Percentiles rank a stretch among this genome's conserved stretches.
Conservation (phyloP, 2,888 invertebrate genomes). For the Heliconius ismenius region DNA sequence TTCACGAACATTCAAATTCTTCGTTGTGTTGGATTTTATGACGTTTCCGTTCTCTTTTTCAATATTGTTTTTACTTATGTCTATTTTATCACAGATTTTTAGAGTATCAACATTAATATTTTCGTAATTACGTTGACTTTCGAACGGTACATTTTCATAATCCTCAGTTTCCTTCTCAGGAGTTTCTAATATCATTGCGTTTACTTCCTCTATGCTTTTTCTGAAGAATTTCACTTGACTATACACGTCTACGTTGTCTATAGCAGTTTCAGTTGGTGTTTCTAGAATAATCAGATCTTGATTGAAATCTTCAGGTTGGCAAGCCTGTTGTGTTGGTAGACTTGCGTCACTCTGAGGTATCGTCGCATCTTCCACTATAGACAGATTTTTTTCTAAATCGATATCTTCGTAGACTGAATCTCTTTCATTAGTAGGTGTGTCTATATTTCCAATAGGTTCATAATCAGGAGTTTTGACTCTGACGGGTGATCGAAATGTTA, state of each 20-base stretch:
- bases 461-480: conserved; percentile 71
- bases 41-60: conserved; percentile 69
- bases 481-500: conserved; percentile 86
- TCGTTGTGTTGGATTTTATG: conserved; percentile 52
- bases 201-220: conserved; percentile 86
- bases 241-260: conserved; percentile 82
- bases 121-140: conserved; percentile 61
- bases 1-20: conserved; percentile 82
- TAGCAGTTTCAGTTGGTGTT: conserved; percentile 78
- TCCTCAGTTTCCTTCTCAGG: conserved; percentile 59
- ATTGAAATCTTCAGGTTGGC: conserved; percentile 71
- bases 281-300: conserved; percentile 78
- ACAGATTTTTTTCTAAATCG: conserved; percentile 72
- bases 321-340: conserved; percentile 82
- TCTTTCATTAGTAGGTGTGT: conserved; percentile 72
- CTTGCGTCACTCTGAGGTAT: conserved; percentile 81
- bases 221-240: conserved; percentile 89
- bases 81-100: conserved; percentile 66
- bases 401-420: conserved; percentile 84
- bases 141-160: conserved; percentile 68
- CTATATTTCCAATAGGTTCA: conserved; percentile 69
- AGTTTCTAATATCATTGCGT: conserved; percentile 76
- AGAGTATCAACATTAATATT: conserved; percentile 68
- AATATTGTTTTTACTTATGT: conserved; percentile 48
- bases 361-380: conserved; percentile 79